Percentiles rank a stretch among this genome's conserved stretches.
Conservation (phyloP, 2,888 invertebrate species). For the Leptinotarsa haldemani region DNA sequence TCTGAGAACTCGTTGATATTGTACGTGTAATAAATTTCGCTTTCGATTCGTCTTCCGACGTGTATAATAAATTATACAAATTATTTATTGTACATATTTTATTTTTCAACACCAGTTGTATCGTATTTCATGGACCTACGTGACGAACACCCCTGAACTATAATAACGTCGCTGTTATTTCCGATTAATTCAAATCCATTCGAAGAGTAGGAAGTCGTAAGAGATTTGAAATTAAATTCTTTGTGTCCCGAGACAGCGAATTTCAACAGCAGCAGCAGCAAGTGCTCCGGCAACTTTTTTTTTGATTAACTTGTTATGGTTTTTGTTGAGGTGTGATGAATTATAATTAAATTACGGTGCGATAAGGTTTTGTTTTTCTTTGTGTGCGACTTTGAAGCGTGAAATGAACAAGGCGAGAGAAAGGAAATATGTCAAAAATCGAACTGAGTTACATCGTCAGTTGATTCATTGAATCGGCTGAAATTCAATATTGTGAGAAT, state of each 20-base stretch:
- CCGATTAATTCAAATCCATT: conserved; percentile 19
- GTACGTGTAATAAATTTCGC: conserved; percentile 17
- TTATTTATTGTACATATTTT: conserved; percentile 8
- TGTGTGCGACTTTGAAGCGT: conserved; percentile 15
- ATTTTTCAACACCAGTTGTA: conserved; percentile 9
- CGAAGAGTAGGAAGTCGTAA: conserved; percentile 1
- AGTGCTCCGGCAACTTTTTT: conserved; percentile 19
- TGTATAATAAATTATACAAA: conserved; percentile 7
- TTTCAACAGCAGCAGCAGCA: conserved; percentile 4
- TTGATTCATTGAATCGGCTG: background rate
- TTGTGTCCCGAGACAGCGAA: conserved; percentile 13
- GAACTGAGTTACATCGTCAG: background rate
- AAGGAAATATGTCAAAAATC: conserved; percentile 9
- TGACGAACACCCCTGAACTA: conserved; percentile 4
- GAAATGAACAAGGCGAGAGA: conserved; percentile 22
- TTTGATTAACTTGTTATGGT: conserved; percentile 30
- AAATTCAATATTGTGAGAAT: background rate
- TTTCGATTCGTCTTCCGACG: background rate
- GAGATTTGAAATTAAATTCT: conserved; percentile 27
- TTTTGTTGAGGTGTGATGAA: conserved; percentile 27
- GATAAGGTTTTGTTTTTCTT: conserved; percentile 24
- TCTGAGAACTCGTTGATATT: conserved; percentile 11
- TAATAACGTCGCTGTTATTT: conserved; percentile 17
- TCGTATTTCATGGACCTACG: conserved; percentile 2
- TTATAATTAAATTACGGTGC: conserved; percentile 28